Percentiles rank a stretch among this genome's conserved stretches.
These are phyloP conservation scores for Caenorhabditis auriculariae DNA, from an alignment of 2,888 invertebrate species.

Conservation along the genomic window DNA sequence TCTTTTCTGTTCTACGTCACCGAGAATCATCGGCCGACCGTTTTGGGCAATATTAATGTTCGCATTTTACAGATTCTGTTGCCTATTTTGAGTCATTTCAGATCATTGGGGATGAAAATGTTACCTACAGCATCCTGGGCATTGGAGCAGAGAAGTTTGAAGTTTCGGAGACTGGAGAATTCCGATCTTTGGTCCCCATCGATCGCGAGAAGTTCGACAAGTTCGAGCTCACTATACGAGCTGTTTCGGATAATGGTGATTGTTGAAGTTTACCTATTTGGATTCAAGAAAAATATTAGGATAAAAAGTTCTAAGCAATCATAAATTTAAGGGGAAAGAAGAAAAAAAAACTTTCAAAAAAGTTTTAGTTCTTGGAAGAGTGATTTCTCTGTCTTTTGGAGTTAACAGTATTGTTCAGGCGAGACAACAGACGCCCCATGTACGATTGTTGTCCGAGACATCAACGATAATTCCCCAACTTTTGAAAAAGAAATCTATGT, in stretches of 20 bases:
- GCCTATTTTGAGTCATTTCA: background rate
- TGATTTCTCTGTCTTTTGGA: slow-evolving; percentile 1
- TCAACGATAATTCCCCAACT: slow-evolving; percentile 51
- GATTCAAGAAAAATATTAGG: no score
- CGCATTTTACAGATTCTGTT: slow-evolving; percentile 1
- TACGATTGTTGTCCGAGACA: slow-evolving; percentile 60
- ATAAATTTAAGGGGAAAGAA: no score
- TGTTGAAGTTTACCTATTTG: no score
- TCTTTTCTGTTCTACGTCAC: slow-evolving; percentile 25
- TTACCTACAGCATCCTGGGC: slow-evolving; percentile 10
- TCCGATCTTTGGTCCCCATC: slow-evolving; percentile 21
- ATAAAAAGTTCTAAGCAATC: no score
- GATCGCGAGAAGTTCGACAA: slow-evolving; percentile 35
- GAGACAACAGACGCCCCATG: slow-evolving; percentile 17
- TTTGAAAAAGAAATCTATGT: slow-evolving; percentile 33
- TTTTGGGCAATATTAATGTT: slow-evolving; percentile 24
- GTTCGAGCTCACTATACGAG: slow-evolving; percentile 35
- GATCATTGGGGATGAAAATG: background rate
- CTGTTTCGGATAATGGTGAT: slow-evolving; percentile 29
- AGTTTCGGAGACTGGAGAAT: slow-evolving; percentile 23
- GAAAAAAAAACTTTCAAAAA: background rate
- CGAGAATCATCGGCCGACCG: slow-evolving; percentile 24
- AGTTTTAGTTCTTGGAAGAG: background rate
- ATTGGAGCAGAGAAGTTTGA: slow-evolving; percentile 21
- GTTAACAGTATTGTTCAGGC: slow-evolving; percentile 6